phyloP scores from a whole-genome alignment of 2,888 invertebrate genomes.

The Norana najaformis region DNA sequence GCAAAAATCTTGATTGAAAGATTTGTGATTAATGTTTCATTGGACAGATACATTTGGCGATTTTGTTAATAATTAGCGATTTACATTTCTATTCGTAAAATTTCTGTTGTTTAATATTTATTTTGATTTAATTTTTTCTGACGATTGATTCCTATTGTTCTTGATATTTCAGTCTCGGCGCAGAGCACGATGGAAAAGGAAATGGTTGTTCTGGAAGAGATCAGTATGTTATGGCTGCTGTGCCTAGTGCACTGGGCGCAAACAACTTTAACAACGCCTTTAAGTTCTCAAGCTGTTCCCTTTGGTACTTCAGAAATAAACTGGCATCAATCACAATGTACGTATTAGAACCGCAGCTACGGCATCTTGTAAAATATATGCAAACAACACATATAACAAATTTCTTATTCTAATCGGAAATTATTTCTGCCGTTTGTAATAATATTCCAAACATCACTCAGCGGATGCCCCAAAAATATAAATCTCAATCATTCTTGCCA shows the following conservation, averaged over 20 bases:
- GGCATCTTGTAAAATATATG: not conserved
- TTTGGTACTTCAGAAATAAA: constrained; percentile 30
- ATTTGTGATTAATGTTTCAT: no score
- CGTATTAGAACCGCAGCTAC: not conserved
- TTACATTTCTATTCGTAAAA: no score
- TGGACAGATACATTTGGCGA: no score
- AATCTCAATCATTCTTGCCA: no score
- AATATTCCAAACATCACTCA: no score
- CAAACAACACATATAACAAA: no score
- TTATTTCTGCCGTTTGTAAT: no score
- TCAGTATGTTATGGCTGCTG: constrained; percentile 48
- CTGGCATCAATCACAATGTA: constrained; percentile 36
- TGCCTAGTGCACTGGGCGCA: constrained; percentile 41
- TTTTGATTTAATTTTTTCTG: not conserved
- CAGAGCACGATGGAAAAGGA: constrained; percentile 46
- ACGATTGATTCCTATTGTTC: not conserved
- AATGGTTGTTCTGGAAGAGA: constrained; percentile 42
- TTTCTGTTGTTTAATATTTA: not conserved
- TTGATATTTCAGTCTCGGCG: constrained; percentile 45
- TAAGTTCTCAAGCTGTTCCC: constrained; percentile 48
- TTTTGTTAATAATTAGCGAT: no score
- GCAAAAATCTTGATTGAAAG: no score
- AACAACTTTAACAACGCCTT: constrained; percentile 42
- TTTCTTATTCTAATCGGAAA: no score
- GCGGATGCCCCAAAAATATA: no score